Percentiles rank a stretch among this genome's conserved stretches.
Conservation (phyloP, 2,888 invertebrate genomes). For the Coenonympha glycerion region DNA sequence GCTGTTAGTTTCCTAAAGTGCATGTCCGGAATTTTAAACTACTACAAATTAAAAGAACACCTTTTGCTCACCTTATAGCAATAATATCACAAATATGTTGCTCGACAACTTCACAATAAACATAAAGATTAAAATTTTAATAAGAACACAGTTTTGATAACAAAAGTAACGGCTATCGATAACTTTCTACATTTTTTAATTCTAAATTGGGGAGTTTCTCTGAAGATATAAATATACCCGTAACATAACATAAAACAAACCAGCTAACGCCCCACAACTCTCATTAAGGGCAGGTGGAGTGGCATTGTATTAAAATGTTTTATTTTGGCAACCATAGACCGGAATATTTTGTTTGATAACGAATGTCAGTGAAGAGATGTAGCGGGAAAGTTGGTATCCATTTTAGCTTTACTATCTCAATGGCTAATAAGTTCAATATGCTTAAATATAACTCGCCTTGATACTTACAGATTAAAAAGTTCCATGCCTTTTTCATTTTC, state of each 20-base stretch:
- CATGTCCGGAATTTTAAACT: too few species aligned
- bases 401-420: background rate
- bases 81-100: too few species aligned
- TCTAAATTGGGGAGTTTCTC: background rate
- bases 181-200: background rate
- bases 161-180: background rate
- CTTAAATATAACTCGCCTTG: too few species aligned
- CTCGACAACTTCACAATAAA: too few species aligned
- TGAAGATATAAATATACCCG: constrained; percentile 1
- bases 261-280: constrained; percentile 10
- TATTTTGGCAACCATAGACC: constrained; percentile 69
- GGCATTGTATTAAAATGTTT: constrained; percentile 56
- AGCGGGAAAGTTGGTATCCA: background rate
- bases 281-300: constrained; percentile 51
- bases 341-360: constrained; percentile 36
- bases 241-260: constrained; percentile 2
- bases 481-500: too few species aligned
- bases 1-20: too few species aligned
- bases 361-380: constrained; percentile 27
- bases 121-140: too few species aligned
- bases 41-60: too few species aligned
- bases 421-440: too few species aligned
- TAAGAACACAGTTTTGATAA: background rate
- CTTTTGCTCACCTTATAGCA: too few species aligned
- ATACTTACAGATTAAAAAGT: too few species aligned